These are phyloP conservation scores for Brachionus calyciflorus DNA, from an alignment of 1,140 invertebrate species.

Conservation along the genomic window DNA sequence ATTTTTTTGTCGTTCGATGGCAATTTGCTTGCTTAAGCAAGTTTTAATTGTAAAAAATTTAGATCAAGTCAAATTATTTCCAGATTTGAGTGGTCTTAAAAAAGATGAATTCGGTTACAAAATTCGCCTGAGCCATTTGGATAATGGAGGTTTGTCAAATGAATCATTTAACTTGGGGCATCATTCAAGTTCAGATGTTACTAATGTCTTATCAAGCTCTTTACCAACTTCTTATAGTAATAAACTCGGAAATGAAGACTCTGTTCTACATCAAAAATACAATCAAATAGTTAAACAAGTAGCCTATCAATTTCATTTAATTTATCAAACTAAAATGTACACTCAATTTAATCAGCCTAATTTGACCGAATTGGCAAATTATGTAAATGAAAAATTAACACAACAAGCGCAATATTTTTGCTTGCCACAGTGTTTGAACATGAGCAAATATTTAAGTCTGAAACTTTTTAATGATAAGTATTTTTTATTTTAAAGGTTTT, in stretches of 20 bases:
- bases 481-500: slow-evolving; percentile 30
- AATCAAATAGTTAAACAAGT: slow-evolving; percentile 40
- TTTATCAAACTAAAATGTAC: slow-evolving; percentile 18
- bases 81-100: not conserved
- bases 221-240: not conserved
- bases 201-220: not conserved
- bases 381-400: slow-evolving; percentile 32
- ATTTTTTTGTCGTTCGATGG: slow-evolving; percentile 36
- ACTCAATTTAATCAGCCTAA: not conserved
- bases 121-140: slow-evolving; percentile 28
- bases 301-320: slow-evolving; percentile 42
- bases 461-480: slow-evolving; percentile 37
- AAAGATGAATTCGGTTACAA: not conserved
- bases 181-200: not conserved
- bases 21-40: slow-evolving; percentile 37
- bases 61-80: not conserved
- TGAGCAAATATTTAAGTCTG: slow-evolving; percentile 35
- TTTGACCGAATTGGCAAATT: slow-evolving; percentile 11
- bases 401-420: slow-evolving; percentile 38
- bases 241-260: not conserved
- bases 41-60: slow-evolving; percentile 26
- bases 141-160: not conserved
- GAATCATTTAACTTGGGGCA: not conserved
- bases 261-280: not conserved
- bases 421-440: slow-evolving; percentile 22